phyloP scores from a whole-genome alignment of 2,797 vertebrate species.

The Chanos chanos region DNA sequence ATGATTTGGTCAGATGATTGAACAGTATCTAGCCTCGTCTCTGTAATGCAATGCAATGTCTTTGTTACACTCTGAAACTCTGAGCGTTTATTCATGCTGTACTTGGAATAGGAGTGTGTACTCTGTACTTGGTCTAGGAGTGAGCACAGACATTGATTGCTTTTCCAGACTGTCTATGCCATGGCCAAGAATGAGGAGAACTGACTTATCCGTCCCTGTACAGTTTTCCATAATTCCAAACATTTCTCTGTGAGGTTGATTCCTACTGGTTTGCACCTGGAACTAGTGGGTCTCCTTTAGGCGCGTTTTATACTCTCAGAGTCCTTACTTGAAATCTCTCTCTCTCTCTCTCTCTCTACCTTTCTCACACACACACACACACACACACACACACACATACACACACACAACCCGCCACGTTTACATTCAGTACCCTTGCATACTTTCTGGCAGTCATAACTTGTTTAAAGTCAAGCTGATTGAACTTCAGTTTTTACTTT shows the following conservation, averaged over 20 bases:
- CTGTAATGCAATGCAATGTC: constrained; percentile 32
- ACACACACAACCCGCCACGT: background rate
- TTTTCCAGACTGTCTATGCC: constrained; percentile 24
- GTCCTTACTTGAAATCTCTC: too few relatives aligned
- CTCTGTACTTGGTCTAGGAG: constrained; percentile 1
- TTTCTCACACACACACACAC: background rate
- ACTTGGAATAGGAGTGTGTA: background rate
- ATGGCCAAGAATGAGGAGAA: constrained; percentile 7
- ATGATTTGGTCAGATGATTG: constrained; percentile 44
- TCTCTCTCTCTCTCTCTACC: too few relatives aligned
- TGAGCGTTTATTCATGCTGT: background rate
- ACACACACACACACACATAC: background rate
- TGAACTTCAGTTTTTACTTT: constrained; percentile 9
- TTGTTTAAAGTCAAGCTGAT: constrained; percentile 19
- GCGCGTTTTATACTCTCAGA: background rate
- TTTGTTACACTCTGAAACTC: constrained; percentile 19
- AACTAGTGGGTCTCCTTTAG: constrained; percentile 17
- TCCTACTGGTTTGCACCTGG: constrained; percentile 1
- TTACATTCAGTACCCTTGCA: background rate
- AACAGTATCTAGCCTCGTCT: constrained; percentile 30
- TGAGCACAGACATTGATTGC: constrained; percentile 16
- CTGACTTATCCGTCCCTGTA: background rate
- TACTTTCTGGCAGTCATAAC: constrained; percentile 5
- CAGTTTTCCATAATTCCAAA: constrained; percentile 16
- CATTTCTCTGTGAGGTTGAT: background rate